Percentiles rank a stretch among this genome's conserved stretches.
Evolutionary conservation across 2,113 vertebrate species (phyloP).

Genomic region (Perccottus glenii): DNA sequence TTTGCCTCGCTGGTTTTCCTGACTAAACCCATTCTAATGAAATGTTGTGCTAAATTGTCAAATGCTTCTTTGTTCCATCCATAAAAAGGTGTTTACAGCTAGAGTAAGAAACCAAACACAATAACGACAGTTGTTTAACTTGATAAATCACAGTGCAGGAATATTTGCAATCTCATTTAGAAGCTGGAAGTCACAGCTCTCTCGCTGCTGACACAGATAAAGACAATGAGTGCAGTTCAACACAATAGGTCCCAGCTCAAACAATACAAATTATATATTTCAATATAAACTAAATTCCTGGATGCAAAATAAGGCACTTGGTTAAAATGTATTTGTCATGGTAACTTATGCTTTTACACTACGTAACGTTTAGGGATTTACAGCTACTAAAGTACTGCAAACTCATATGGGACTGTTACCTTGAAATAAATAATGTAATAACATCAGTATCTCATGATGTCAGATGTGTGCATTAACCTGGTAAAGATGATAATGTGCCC

Average conservation of each 20-base stretch:
- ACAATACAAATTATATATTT: too few species aligned
- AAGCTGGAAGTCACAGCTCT: constrained; percentile 3
- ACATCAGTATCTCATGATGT: too few species aligned
- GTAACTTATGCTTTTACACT: too few species aligned
- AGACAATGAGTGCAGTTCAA: background rate
- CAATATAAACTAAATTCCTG: too few species aligned
- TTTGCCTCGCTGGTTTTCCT: constrained; percentile 34
- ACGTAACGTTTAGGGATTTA: too few species aligned
- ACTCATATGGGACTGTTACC: too few species aligned
- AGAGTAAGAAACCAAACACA: constrained; percentile 44
- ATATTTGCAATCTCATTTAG: constrained; percentile 19
- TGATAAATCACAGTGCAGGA: constrained; percentile 33
- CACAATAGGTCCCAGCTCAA: background rate
- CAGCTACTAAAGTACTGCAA: too few species aligned
- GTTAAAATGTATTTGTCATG: too few species aligned
- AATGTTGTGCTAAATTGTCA: constrained; percentile 61
- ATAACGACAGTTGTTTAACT: constrained; percentile 43
- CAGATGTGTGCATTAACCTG: too few species aligned
- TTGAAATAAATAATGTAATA: too few species aligned
- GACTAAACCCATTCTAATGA: constrained; percentile 58
- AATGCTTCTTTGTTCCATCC: constrained; percentile 48
- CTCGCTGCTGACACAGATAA: background rate
- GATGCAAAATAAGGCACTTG: too few species aligned
- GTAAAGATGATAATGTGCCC: too few species aligned
- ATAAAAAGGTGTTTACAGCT: constrained; percentile 49